A percentile compares a stretch with the other conserved stretches of the same genome.
These are phyloP conservation scores for Montipora sp. DNA, from an alignment of 64 coral and sea anemone genomes.

Conservation along the genomic window DNA sequence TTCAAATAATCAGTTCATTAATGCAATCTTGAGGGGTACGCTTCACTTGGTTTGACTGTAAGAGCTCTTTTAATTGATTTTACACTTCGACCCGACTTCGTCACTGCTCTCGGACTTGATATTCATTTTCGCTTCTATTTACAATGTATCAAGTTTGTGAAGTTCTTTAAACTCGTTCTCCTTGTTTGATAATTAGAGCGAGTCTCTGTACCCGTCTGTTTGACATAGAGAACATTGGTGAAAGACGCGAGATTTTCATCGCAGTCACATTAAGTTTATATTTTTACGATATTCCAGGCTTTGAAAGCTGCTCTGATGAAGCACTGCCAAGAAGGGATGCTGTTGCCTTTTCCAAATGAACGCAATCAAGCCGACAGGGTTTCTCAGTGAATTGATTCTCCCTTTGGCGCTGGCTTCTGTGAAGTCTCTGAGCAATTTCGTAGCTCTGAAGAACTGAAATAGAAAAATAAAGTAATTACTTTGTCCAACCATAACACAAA, in stretches of 20 bases:
- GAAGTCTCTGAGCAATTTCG: neutral
- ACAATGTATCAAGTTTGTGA: neutral
- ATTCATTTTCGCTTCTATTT: neutral
- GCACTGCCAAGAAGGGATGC: conserved; percentile 41
- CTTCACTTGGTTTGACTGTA: too few relatives aligned
- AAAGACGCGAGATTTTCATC: too few relatives aligned
- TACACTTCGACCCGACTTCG: too few relatives aligned
- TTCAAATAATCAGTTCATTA: too few relatives aligned
- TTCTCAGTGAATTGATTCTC: neutral
- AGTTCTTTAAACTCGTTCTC: neutral
- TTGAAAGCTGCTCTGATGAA: conserved; percentile 33
- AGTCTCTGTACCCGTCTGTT: neutral
- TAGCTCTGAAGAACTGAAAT: neutral
- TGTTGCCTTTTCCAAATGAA: conserved; percentile 18
- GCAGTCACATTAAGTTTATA: too few relatives aligned
- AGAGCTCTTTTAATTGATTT: too few relatives aligned
- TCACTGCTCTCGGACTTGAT: neutral
- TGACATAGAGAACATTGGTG: neutral
- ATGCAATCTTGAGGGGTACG: too few relatives aligned
- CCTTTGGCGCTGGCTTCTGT: neutral
- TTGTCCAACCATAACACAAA: neutral
- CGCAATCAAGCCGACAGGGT: neutral
- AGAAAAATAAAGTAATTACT: neutral
- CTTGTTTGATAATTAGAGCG: neutral
- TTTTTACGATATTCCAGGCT: neutral